phyloP scores from a whole-genome alignment of 30 jellyfish, hydroid and myxozoan species.

The Hydractinia echinata region DNA sequence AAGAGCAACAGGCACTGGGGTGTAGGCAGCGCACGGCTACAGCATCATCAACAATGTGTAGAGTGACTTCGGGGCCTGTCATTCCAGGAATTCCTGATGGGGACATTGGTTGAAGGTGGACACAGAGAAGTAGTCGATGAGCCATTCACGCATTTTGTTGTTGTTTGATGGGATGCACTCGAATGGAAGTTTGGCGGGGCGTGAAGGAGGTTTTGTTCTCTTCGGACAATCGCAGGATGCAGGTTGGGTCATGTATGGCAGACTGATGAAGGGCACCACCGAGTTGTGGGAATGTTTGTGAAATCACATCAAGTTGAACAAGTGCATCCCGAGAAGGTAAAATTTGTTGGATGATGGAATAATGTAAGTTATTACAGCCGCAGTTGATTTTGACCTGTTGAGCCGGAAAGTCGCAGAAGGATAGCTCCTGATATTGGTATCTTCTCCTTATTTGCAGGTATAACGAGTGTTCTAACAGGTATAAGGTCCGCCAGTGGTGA shows the following conservation, averaged over 20 bases:
- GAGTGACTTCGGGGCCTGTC: background rate
- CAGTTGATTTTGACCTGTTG: no score
- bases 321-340: no score
- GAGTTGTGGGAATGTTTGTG: background rate
- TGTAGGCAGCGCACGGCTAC: background rate
- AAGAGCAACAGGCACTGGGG: background rate
- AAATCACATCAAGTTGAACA: slow-evolving; percentile 7
- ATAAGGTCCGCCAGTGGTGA: no score
- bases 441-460: no score
- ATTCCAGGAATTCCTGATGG: background rate
- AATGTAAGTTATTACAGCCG: background rate
- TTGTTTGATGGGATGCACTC: background rate
- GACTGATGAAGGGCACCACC: slow-evolving; percentile 4
- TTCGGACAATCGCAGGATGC: background rate
- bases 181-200: background rate
- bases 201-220: background rate
- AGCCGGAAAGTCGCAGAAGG: no score
- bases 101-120: background rate
- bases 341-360: background rate
- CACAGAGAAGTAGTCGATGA: background rate
- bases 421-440: no score
- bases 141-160: slow-evolving; percentile 1
- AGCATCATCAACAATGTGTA: background rate
- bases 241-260: background rate
- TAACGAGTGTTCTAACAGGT: no score